Evolutionary conservation across 1,140 invertebrate species (phyloP).

Genomic region (Homarus americanus): DNA sequence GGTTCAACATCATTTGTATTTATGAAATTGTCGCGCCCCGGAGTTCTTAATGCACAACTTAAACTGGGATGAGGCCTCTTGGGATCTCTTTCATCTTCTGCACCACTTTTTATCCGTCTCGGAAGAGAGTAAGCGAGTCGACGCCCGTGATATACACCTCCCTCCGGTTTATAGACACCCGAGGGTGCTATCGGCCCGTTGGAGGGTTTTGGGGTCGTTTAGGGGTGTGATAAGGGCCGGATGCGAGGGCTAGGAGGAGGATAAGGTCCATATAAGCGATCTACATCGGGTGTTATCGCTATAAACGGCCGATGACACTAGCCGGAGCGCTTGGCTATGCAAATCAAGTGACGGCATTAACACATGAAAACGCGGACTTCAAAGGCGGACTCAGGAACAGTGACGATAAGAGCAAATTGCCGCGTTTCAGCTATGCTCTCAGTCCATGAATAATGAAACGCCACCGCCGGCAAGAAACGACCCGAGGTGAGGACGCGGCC

Average conservation of each 20-base stretch:
- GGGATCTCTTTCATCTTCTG: constrained; percentile 65
- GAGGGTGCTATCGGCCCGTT: not conserved
- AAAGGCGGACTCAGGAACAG: constrained; percentile 69
- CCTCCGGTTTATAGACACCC: constrained; percentile 50
- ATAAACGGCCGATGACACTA: constrained; percentile 67
- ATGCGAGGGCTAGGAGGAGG: not conserved
- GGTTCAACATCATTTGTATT: constrained; percentile 65
- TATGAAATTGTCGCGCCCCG: constrained; percentile 63
- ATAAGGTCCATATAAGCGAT: not conserved
- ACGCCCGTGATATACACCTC: constrained; percentile 52
- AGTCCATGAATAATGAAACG: constrained; percentile 72
- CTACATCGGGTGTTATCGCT: constrained; percentile 18
- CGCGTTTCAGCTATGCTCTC: constrained; percentile 72
- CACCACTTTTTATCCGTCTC: constrained; percentile 70
- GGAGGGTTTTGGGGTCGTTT: not conserved
- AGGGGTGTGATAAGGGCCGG: not conserved
- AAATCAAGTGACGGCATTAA: constrained; percentile 72
- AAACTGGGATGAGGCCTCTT: constrained; percentile 60
- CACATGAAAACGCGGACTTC: constrained; percentile 71
- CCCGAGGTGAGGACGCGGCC: constrained; percentile 33
- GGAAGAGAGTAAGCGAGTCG: constrained; percentile 69
- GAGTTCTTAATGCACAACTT: constrained; percentile 69
- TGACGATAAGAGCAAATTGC: constrained; percentile 73
- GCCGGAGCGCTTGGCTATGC: constrained; percentile 66
- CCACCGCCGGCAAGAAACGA: constrained; percentile 67